Evolutionary conservation across 1,140 invertebrate species (phyloP), one percentile per base, ranked within the genome.

Genomic region (Muscidifurax raptorellus): DNA sequence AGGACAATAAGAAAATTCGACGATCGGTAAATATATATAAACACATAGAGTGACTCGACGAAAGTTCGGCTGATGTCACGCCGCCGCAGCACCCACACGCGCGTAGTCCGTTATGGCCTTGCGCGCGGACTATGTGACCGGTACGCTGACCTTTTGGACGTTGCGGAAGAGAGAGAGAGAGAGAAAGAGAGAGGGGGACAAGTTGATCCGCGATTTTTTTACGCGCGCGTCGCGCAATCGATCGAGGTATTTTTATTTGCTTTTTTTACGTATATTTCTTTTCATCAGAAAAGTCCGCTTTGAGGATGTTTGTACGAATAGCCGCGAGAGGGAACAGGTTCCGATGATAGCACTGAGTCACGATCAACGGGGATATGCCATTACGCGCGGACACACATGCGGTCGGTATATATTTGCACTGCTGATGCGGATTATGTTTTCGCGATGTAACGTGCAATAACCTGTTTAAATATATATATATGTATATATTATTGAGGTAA

Each of bases 41-140:
- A 59, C 7, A n/a, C 6, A 59, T 22, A 22, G 2, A 3, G 52
- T 86, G 69, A 86, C 69, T 80, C 69, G 47, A 75, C 66, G 74
- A 32, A 82, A 28, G 66, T 75, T 82, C 5, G 72, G 67, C 1
- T 66, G 47, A 66, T 89, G 88, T 90, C 88, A 90, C 87, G 87
- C 83, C 87, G 87, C 89, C 86, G 18, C 18, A 13, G 71, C 44
- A 40, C 22, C 28, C 27, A 72, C 28, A 59, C 89, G 86, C 87
- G 88, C 86, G 66, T 84, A 86, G 87, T 88, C 88, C 88, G 89
- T 88, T 90, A 90, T 59, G 30, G 47, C 22, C 88, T 86, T 47
- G 27, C 81, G 74, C 81, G 74, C 87, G 82, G 69, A 87, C 87
- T 90, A n/a, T n/a, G n/a, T n/a, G 89, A 90, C 87, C 89, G 86